Base-by-base conservation (phyloP, 2,797 vertebrate species). In the Coendou prehensilis region DNA sequence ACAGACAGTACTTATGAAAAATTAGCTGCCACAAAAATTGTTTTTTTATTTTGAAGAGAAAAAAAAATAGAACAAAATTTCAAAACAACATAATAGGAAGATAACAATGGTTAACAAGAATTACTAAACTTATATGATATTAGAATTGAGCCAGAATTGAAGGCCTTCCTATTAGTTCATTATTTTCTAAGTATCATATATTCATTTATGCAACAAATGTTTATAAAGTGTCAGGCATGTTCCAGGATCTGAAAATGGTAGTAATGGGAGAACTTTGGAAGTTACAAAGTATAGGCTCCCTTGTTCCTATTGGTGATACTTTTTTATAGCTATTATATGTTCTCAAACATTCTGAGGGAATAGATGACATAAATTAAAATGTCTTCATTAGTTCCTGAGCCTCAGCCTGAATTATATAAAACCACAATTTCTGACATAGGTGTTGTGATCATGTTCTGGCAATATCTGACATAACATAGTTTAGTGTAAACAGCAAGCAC, bases 151-250 rank as follows among this genome's bases (percentile, higher is more conserved):
- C 45, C 22, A 88, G 30, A 45, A 83, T 86, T 86, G 18, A 30
- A 83, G 2, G 2, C 4, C 17, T n/a, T 54, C 28, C 11, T 88
- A 9, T 33, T 8, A 82, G 9, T n/a, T 86, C 11, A 84, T 85
- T 95, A 37, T 23, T 82, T 88, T 71, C 64, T 45, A 79, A 37
- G 52, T 67, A 86, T 83, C 9, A 63, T 47, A 15, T 93, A 57
- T 71, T 78, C 13, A 75, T 59, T 69, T 63, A 91, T 63, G 41
- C 4, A 87, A 71, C 6, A 92, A 80, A 79, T 85, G 54, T 75
- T 71, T 61, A 17, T 18, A 69, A 88, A 69, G 8, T 20, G 3
- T 80, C 73, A 81, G 33, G 63, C 45, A 73, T 78, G 8, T 3
- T 82, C 63, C 18, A 59, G 67, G 15, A 6, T 45, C 45, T 56